Evolutionary conservation across 2,113 vertebrate species (phyloP).

Genomic region (Sitta europaea): DNA sequence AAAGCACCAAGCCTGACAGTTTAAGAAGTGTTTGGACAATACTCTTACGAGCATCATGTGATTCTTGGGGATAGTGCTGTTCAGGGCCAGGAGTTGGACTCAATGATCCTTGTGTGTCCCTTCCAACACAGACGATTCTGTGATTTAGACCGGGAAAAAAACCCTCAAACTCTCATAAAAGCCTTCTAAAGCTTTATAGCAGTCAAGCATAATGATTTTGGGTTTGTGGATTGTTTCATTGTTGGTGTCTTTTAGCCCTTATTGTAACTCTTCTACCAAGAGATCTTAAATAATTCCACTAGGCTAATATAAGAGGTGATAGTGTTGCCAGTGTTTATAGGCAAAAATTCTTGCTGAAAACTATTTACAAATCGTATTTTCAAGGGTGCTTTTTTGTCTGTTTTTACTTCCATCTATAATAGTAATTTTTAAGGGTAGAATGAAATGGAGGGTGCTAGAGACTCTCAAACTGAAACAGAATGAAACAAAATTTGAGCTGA

Average conservation of each 20-base stretch:
- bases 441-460: neutral
- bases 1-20: neutral
- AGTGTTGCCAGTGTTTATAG: neutral
- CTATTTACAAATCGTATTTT: neutral
- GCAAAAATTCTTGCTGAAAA: neutral
- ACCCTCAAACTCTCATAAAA: rapidly evolving
- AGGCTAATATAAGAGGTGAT: neutral
- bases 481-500: neutral
- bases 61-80: neutral
- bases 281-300: neutral
- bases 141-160: neutral
- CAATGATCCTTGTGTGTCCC: neutral
- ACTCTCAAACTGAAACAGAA: neutral
- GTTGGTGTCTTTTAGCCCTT: neutral
- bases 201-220: neutral
- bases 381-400: neutral
- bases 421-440: neutral
- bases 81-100: neutral
- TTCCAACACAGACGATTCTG: neutral
- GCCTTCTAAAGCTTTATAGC: neutral
- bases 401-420: neutral
- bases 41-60: rapidly evolving
- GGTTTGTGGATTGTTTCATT: neutral
- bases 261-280: neutral
- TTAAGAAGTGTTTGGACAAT: neutral